Evolutionary conservation across 2,797 vertebrate species (phyloP).

Genomic region (Chloroceryle inda): DNA sequence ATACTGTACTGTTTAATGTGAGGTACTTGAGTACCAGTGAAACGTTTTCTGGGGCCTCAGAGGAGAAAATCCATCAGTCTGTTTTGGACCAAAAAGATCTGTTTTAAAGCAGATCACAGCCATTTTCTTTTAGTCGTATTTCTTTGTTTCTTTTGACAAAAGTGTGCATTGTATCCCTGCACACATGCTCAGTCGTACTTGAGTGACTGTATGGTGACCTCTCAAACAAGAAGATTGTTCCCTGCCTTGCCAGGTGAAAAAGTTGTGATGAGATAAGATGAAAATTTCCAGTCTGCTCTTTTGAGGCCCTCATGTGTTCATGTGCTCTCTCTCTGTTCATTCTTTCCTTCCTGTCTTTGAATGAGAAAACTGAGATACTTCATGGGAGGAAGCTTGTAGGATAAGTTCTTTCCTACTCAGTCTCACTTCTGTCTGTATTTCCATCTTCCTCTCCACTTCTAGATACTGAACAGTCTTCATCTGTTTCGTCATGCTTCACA

Average conservation of each 20-base stretch:
- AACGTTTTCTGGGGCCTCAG: neutral
- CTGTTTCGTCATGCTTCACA: neutral
- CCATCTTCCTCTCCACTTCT: neutral
- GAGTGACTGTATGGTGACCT: neutral
- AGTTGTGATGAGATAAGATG: neutral
- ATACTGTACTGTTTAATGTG: neutral
- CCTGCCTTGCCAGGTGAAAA: neutral
- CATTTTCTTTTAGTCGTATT: neutral
- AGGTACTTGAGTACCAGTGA: neutral
- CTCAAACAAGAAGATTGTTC: neutral
- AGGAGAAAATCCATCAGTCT: neutral
- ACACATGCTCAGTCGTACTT: accelerated
- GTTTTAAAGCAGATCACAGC: neutral
- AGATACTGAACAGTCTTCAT: neutral
- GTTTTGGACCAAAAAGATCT: neutral
- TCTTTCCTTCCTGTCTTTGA: neutral
- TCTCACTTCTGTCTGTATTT: neutral
- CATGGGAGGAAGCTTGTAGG: neutral
- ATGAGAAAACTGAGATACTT: neutral
- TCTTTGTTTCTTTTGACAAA: neutral
- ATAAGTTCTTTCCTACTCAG: neutral
- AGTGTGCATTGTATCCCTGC: neutral
- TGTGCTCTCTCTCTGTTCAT: neutral
- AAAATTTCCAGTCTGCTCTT: neutral
- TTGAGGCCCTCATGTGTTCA: neutral